Conservation (phyloP, 2,113 vertebrate species). For the Dicaeum eximium region DNA sequence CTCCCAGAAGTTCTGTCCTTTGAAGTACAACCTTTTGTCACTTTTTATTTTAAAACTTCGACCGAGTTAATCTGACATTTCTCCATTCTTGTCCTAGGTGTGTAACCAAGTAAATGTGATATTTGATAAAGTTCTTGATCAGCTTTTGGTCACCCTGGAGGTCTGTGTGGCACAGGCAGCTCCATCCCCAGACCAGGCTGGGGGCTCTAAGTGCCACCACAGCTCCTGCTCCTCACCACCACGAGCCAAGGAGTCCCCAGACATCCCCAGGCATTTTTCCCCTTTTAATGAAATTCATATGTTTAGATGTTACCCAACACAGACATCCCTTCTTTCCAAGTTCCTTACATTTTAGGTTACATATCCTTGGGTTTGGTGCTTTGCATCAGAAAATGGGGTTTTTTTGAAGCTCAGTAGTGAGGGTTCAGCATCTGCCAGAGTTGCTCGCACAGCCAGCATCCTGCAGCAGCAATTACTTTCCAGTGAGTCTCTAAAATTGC, state of each 20-base stretch:
- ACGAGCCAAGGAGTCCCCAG: neutral
- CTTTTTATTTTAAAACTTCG: neutral
- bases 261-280: neutral
- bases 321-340: neutral
- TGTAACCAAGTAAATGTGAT: neutral
- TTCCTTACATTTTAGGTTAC: neutral
- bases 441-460: neutral
- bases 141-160: neutral
- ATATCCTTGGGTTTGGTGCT: neutral
- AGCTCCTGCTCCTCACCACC: accelerated
- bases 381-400: neutral
- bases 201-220: neutral
- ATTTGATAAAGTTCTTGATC: neutral
- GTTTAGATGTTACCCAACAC: neutral
- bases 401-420: neutral
- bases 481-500: slow-evolving; percentile 36
- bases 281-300: neutral
- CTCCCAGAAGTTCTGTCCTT: neutral
- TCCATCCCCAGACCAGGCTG: neutral
- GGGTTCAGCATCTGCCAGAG: slow-evolving; percentile 29
- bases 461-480: slow-evolving; percentile 53
- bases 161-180: neutral
- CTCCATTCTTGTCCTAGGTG: neutral
- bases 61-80: neutral
- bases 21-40: neutral